These are phyloP conservation scores for Polymixis lichenea DNA, from an alignment of 2,888 invertebrate genomes.

Conservation along the genomic window DNA sequence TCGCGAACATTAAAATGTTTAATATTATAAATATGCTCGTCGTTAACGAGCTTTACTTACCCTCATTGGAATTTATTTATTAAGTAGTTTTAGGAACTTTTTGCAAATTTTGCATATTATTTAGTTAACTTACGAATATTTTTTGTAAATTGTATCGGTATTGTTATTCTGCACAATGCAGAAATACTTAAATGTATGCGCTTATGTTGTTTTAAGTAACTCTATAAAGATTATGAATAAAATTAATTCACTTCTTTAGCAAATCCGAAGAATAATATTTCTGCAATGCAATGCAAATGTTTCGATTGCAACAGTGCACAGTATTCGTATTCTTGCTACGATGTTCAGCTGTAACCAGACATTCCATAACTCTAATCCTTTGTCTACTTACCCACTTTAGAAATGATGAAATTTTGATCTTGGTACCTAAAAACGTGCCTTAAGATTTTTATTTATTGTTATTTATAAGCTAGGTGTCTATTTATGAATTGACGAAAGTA, in stretches of 20 bases:
- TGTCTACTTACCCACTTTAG: conserved; percentile 77
- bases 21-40: conserved; percentile 74
- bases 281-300: conserved; percentile 72
- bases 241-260: conserved; percentile 78
- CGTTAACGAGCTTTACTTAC: conserved; percentile 75
- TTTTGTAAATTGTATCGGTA: conserved; percentile 91
- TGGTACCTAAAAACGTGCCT: conserved; percentile 89
- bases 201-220: conserved; percentile 87
- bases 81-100: conserved; percentile 83
- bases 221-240: conserved; percentile 83
- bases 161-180: conserved; percentile 91
- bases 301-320: conserved; percentile 70
- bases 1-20: conserved; percentile 77
- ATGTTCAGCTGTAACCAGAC: conserved; percentile 79
- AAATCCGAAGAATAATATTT: conserved; percentile 78
- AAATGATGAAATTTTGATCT: conserved; percentile 88
- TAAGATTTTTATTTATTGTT: conserved; percentile 90
- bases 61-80: conserved; percentile 86
- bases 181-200: conserved; percentile 90
- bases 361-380: conserved; percentile 85
- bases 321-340: conserved; percentile 67
- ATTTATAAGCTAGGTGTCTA: conserved; percentile 87
- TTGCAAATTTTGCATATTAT: conserved; percentile 84
- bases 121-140: conserved; percentile 84
- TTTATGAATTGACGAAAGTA: conserved; percentile 86